Percentiles rank a stretch among this genome's conserved stretches.
These are phyloP conservation scores for Notoglanidium macrostoma DNA, from an alignment of 2,797 vertebrate species.

Conservation along the genomic window DNA sequence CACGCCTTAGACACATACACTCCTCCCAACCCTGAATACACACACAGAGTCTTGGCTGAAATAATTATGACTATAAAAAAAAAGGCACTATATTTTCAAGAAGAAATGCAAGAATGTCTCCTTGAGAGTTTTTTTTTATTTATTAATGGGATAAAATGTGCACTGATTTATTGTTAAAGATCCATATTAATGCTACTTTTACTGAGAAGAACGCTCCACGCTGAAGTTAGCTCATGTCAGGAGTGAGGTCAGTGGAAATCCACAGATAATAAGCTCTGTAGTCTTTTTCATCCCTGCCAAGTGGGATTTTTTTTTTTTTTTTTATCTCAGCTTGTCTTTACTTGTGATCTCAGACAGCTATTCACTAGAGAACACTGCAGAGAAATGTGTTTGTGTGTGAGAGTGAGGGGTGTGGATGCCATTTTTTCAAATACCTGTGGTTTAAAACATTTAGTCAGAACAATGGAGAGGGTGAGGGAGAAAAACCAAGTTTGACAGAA, in stretches of 20 bases:
- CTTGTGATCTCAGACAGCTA: constrained; percentile 16
- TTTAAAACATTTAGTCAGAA: constrained; percentile 41
- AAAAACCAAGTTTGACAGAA: constrained; percentile 37
- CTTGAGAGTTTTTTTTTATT: constrained; percentile 6
- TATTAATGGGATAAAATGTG: background rate
- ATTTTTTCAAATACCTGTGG: constrained; percentile 30
- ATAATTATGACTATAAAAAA: background rate
- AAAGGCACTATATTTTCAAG: background rate
- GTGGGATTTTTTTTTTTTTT: constrained; percentile 38
- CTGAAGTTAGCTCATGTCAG: constrained; percentile 15
- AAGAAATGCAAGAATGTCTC: constrained; percentile 3
- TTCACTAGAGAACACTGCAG: constrained; percentile 16
- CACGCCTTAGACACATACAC: background rate
- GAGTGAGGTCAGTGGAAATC: constrained; percentile 44
- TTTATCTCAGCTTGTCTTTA: constrained; percentile 41
- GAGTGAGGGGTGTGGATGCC: constrained; percentile 4
- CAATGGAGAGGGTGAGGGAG: constrained; percentile 37
- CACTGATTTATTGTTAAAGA: constrained; percentile 20
- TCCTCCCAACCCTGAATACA: background rate
- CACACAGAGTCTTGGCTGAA: constrained; percentile 13
- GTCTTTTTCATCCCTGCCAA: constrained; percentile 32
- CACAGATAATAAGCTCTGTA: constrained; percentile 38
- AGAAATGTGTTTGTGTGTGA: constrained; percentile 17
- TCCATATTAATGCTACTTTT: constrained; percentile 7
- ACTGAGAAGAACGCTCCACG: background rate